These are phyloP conservation scores for Urocyon cinereoargenteus DNA, from an alignment of 2,797 vertebrate genomes.

Conservation along the genomic window DNA sequence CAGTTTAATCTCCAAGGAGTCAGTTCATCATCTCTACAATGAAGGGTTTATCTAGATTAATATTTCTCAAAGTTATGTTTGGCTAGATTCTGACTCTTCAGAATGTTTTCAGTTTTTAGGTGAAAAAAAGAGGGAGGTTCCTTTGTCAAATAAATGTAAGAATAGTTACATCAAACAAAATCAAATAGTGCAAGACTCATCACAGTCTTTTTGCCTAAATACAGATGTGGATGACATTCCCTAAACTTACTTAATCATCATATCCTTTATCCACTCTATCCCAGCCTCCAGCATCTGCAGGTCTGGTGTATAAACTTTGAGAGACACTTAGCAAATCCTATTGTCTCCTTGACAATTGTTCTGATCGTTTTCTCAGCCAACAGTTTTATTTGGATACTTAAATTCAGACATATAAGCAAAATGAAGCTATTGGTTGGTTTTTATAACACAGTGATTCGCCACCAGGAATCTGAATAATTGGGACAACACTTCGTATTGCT, in stretches of 20 bases:
- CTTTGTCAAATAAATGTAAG: neutral
- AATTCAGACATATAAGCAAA: neutral
- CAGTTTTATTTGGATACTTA: neutral
- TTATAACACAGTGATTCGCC: neutral
- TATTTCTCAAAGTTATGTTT: constrained; percentile 6
- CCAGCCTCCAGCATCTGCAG: neutral
- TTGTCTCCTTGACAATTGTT: neutral
- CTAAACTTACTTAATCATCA: neutral
- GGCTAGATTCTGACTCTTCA: neutral
- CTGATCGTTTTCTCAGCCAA: neutral
- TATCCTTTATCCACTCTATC: neutral
- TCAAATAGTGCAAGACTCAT: neutral
- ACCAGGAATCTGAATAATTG: neutral
- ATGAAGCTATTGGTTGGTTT: neutral
- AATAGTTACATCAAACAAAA: neutral
- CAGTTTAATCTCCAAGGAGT: neutral
- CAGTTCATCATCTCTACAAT: constrained; percentile 15
- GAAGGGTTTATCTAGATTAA: neutral
- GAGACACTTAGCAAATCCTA: neutral
- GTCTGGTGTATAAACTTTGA: neutral
- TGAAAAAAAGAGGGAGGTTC: neutral
- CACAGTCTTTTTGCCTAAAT: neutral
- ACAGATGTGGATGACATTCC: neutral
- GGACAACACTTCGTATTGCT: neutral
- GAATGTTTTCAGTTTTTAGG: constrained; percentile 16